A percentile compares a stretch with the other conserved stretches of the same genome.
These are phyloP conservation scores for Lasioglossum vierecki DNA, from an alignment of 2,888 invertebrate species.

Conservation along the genomic window DNA sequence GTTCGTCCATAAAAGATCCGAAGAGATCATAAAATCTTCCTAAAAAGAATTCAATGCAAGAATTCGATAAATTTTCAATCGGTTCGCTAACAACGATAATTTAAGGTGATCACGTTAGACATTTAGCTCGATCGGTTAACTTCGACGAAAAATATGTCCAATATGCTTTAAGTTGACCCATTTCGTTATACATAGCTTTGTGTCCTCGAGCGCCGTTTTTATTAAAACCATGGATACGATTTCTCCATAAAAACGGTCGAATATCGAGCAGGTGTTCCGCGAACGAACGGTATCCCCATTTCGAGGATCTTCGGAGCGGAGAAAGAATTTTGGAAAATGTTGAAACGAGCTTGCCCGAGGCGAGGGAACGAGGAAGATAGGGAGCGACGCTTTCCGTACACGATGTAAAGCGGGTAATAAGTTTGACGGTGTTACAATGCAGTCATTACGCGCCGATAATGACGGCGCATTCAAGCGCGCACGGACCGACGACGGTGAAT, in stretches of 20 bases:
- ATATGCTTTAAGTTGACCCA: neutral
- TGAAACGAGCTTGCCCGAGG: neutral
- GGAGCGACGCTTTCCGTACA: conserved; percentile 4
- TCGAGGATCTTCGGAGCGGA: conserved; percentile 14
- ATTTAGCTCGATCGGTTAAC: neutral
- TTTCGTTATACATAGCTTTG: neutral
- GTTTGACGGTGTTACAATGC: conserved; percentile 76
- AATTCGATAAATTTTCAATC: neutral
- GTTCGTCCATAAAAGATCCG: too few relatives aligned
- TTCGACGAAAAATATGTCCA: neutral
- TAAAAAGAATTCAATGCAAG: too few relatives aligned
- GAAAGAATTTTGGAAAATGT: neutral
- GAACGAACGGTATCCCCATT: neutral
- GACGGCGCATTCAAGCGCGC: conserved; percentile 75
- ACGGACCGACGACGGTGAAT: conserved; percentile 70
- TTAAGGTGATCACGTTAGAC: neutral
- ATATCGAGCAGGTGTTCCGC: neutral
- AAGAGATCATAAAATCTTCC: too few relatives aligned
- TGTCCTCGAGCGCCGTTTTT: neutral
- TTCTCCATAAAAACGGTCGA: neutral
- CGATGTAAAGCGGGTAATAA: conserved; percentile 66
- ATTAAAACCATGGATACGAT: neutral
- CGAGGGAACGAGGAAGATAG: neutral
- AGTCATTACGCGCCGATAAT: conserved; percentile 77
- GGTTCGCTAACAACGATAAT: neutral